Conservation (phyloP, 2,888 invertebrate species). For the Ectemnius cavifrons region DNA sequence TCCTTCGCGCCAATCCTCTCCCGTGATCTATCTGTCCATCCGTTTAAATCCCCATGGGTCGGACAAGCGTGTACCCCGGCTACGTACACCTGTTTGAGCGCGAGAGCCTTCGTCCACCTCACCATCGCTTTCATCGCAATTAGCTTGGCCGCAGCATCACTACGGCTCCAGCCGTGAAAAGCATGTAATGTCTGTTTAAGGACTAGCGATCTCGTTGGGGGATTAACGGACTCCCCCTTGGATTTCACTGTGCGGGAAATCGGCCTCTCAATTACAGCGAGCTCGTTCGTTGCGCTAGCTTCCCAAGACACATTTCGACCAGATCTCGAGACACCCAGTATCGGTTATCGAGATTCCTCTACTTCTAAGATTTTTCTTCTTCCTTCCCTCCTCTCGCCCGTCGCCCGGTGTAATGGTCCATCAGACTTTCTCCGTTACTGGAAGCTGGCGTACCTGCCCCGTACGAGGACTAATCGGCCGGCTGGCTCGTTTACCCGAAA, state of each 20-base stretch:
- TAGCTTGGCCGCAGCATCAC: conserved; percentile 28
- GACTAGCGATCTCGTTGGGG: conserved; percentile 26
- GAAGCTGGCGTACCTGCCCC: too few species aligned
- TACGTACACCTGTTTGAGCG: conserved; percentile 20
- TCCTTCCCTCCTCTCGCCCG: neutral
- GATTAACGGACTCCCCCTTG: neutral
- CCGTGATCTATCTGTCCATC: conserved; percentile 9
- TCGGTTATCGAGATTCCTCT: too few species aligned
- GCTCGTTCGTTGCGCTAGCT: too few species aligned
- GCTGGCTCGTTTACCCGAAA: neutral
- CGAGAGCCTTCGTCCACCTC: conserved; percentile 46
- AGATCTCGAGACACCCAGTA: too few species aligned
- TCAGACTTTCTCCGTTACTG: too few species aligned
- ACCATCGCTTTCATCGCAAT: conserved; percentile 57
- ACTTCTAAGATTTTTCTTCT: neutral
- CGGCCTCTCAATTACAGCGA: conserved; percentile 10
- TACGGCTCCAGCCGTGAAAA: conserved; percentile 21
- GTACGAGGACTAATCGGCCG: neutral
- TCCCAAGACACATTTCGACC: too few species aligned
- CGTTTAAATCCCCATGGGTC: neutral
- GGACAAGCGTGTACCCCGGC: too few species aligned
- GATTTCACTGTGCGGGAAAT: conserved; percentile 37
- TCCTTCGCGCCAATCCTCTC: neutral
- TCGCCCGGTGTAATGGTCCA: neutral
- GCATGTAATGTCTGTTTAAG: conserved; percentile 12